These are phyloP conservation scores for Apodemia hepburni DNA, from an alignment of 2,888 invertebrate species.

Conservation along the genomic window DNA sequence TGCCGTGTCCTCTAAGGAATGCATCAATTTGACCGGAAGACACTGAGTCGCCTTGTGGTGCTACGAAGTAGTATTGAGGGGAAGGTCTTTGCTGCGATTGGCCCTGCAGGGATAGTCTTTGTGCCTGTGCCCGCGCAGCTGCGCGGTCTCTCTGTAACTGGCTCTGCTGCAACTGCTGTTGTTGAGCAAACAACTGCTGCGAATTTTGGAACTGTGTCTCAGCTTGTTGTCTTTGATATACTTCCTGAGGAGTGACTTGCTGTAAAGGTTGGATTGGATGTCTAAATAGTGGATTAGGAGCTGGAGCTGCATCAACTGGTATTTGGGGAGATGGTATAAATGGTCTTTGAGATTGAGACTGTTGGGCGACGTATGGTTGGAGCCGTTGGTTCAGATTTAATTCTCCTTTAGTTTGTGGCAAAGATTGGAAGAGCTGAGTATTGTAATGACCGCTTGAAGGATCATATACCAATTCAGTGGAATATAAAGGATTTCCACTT, in stretches of 20 bases:
- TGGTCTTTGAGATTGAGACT: slow-evolving; percentile 72
- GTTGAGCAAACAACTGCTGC: slow-evolving; percentile 83
- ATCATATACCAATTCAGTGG: slow-evolving; percentile 88
- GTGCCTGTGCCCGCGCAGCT: slow-evolving; percentile 73
- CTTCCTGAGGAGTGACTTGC: slow-evolving; percentile 66
- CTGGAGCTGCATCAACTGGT: slow-evolving; percentile 46
- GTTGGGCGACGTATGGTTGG: slow-evolving; percentile 86
- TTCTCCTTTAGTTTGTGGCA: slow-evolving; percentile 87
- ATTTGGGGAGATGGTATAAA: slow-evolving; percentile 81
- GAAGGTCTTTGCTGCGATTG: slow-evolving; percentile 55
- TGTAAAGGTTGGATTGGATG: slow-evolving; percentile 51
- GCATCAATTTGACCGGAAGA: slow-evolving; percentile 89
- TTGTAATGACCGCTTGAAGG: slow-evolving; percentile 89
- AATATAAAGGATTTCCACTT: slow-evolving; percentile 84
- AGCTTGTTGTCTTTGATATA: slow-evolving; percentile 81
- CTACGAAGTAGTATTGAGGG: slow-evolving; percentile 81
- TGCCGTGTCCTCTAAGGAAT: slow-evolving; percentile 87
- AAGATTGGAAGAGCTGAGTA: slow-evolving; percentile 87
- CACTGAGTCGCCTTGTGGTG: slow-evolving; percentile 63
- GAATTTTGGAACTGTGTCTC: slow-evolving; percentile 82
- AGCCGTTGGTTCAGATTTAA: slow-evolving; percentile 86
- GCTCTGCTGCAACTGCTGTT: slow-evolving; percentile 84
- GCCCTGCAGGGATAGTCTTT: slow-evolving; percentile 55
- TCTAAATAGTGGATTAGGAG: slow-evolving; percentile 70
- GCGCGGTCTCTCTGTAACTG: slow-evolving; percentile 81